A percentile compares a stretch with the other conserved stretches of the same genome.
These are phyloP conservation scores for Pelvicachromis taeniatus DNA, from an alignment of 2,113 vertebrate genomes.

Conservation along the genomic window DNA sequence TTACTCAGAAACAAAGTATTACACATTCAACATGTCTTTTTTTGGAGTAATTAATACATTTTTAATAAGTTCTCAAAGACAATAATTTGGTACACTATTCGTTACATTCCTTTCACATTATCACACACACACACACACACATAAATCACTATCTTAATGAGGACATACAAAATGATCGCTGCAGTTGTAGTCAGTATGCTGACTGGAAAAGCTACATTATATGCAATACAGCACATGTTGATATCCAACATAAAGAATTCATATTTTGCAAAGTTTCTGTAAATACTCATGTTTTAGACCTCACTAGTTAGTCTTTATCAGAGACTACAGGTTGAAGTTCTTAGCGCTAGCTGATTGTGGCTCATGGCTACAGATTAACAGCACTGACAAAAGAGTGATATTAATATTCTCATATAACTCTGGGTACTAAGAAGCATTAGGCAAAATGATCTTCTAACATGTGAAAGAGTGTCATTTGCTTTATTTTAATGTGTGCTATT, in stretches of 20 bases:
- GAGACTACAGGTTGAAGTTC: neutral
- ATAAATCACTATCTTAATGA: neutral
- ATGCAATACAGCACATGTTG: neutral
- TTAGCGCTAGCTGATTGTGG: neutral
- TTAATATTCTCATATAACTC: neutral
- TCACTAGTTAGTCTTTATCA: neutral
- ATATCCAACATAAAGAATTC: neutral
- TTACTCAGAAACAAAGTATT: neutral
- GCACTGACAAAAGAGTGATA: neutral
- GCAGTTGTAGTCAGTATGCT: neutral
- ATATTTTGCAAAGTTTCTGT: neutral
- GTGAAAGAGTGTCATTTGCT: neutral
- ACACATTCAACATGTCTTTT: neutral
- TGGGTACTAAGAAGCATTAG: neutral
- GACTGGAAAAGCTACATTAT: neutral
- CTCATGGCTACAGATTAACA: neutral
- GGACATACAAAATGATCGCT: neutral
- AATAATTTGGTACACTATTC: neutral
- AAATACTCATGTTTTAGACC: neutral
- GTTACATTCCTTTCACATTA: neutral
- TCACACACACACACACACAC: neutral
- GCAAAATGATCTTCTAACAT: neutral
- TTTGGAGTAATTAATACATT: neutral
- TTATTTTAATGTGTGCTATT: neutral
- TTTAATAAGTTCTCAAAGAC: neutral